Conservation (phyloP, 1,140 invertebrate species). For the Phenacoccus solenopsis region DNA sequence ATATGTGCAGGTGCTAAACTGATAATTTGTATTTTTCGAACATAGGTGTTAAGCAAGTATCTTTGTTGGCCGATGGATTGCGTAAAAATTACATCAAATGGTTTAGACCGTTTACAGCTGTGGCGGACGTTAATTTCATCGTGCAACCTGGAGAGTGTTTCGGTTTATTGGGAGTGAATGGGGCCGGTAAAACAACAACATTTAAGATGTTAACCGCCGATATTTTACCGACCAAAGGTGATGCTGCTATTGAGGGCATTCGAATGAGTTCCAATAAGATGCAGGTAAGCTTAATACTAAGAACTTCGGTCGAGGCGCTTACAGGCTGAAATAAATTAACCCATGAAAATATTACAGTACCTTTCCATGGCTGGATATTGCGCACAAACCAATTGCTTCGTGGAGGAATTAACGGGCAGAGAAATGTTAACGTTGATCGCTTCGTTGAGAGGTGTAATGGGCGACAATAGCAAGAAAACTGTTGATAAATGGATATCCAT, state of each 20-base stretch:
- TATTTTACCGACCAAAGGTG: slow-evolving; percentile 23
- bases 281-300: neutral
- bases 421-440: slow-evolving; percentile 39
- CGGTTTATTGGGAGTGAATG: slow-evolving; percentile 66
- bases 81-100: neutral
- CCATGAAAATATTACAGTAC: slow-evolving; percentile 31
- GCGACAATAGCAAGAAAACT: slow-evolving; percentile 37
- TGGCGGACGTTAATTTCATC: slow-evolving; percentile 54
- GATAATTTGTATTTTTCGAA: neutral
- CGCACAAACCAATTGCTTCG: slow-evolving; percentile 43
- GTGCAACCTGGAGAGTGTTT: slow-evolving; percentile 67
- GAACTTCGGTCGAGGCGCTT: neutral
- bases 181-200: slow-evolving; percentile 83
- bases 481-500: slow-evolving; percentile 40
- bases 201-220: slow-evolving; percentile 44
- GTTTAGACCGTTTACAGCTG: slow-evolving; percentile 37
- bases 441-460: slow-evolving; percentile 42
- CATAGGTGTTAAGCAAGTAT: neutral
- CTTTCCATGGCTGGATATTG: slow-evolving; percentile 34
- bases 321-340: neutral
- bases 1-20: neutral
- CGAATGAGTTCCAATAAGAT: neutral
- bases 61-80: neutral
- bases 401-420: slow-evolving; percentile 38
- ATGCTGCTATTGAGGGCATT: slow-evolving; percentile 23